Evolutionary conservation across 2,888 invertebrate genomes (phyloP).

Genomic region (Eilema sororculum): DNA sequence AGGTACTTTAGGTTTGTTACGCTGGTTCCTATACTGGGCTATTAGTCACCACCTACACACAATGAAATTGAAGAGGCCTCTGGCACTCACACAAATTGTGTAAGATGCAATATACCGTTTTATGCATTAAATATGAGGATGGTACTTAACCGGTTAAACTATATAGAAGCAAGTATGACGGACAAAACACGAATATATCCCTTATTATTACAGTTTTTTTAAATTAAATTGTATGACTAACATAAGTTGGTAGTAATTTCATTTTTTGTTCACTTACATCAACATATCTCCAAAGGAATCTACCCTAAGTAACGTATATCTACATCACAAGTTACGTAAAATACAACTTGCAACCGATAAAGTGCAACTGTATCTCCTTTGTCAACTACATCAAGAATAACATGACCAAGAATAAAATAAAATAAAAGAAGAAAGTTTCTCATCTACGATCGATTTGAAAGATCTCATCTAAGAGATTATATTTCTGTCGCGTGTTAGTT

Average conservation of each 20-base stretch:
- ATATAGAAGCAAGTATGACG: too few relatives aligned
- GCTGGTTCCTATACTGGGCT: too few relatives aligned
- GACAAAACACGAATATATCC: too few relatives aligned
- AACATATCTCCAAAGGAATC: not conserved
- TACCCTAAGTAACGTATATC: not conserved
- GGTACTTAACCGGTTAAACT: not conserved
- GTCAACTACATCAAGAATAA: too few relatives aligned
- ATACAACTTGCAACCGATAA: too few relatives aligned
- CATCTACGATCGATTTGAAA: not conserved
- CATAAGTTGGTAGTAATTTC: too few relatives aligned
- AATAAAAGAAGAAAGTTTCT: not conserved
- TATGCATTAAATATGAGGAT: not conserved
- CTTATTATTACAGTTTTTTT: too few relatives aligned
- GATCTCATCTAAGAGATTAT: not conserved
- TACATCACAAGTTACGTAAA: not conserved
- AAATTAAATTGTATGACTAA: too few relatives aligned
- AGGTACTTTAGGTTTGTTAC: too few relatives aligned
- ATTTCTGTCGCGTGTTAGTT: not conserved
- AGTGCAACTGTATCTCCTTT: too few relatives aligned
- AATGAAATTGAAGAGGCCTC: not conserved
- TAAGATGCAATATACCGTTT: not conserved
- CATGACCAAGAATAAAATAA: not conserved
- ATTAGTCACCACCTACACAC: not conserved
- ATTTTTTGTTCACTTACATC: too few relatives aligned
- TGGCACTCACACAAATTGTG: not conserved